A percentile compares a stretch with the other conserved stretches of the same genome.
These are phyloP conservation scores for Syrphus vitripennis DNA, from an alignment of 2,888 invertebrate species.

Conservation along the genomic window DNA sequence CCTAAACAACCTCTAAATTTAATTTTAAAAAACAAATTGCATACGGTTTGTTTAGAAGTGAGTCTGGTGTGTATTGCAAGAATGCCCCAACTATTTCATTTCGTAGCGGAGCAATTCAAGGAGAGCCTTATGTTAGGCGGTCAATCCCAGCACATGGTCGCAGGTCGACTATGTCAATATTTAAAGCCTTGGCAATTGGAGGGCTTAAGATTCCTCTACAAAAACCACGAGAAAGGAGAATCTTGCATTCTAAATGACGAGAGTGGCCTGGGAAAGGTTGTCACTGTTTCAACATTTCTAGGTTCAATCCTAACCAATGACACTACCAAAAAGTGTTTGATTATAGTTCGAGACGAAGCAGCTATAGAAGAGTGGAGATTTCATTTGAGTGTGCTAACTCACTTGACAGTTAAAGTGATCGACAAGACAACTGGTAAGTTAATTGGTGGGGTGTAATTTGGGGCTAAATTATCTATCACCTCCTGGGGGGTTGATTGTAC, in stretches of 20 bases:
- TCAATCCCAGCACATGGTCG: slow-evolving; percentile 73
- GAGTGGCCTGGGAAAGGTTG: slow-evolving; percentile 78
- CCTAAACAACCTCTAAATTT: slow-evolving; percentile 47
- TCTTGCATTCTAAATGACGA: slow-evolving; percentile 79
- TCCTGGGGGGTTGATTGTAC: slow-evolving; percentile 19
- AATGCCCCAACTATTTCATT: slow-evolving; percentile 77
- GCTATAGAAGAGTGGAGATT: slow-evolving; percentile 78
- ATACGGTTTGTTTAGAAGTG: not conserved
- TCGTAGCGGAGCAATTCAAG: slow-evolving; percentile 76
- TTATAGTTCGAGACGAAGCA: slow-evolving; percentile 77
- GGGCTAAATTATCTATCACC: not conserved
- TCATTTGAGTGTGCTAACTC: slow-evolving; percentile 77
- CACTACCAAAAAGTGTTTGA: slow-evolving; percentile 75
- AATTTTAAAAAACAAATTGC: not conserved
- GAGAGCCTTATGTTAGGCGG: slow-evolving; percentile 76
- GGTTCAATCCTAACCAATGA: slow-evolving; percentile 72
- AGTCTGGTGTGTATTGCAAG: not conserved
- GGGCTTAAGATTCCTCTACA: slow-evolving; percentile 77
- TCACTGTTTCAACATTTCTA: slow-evolving; percentile 76
- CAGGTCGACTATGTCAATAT: slow-evolving; percentile 76
- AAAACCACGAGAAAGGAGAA: slow-evolving; percentile 76
- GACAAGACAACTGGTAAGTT: slow-evolving; percentile 72
- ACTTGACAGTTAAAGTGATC: slow-evolving; percentile 75
- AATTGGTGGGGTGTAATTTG: not conserved
- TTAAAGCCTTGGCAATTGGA: slow-evolving; percentile 78